Conservation (phyloP, 2,888 invertebrate genomes). For the Strigamia maritima region DNA sequence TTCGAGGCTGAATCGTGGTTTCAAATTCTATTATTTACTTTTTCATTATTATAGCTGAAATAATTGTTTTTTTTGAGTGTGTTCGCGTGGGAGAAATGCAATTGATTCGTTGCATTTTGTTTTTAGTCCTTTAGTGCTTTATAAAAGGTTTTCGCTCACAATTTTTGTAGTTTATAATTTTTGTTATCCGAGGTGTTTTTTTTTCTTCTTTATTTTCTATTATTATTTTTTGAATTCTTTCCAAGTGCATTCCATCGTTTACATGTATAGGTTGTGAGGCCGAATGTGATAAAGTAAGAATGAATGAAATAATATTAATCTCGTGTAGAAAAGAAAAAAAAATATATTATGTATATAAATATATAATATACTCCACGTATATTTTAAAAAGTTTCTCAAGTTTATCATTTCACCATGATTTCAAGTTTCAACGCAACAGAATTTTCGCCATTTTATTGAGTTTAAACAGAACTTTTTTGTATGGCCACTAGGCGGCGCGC, state of each 20-base stretch:
- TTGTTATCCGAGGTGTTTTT: neutral
- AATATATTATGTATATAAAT: neutral
- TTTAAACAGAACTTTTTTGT: too few relatives aligned
- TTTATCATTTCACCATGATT: neutral
- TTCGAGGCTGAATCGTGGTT: neutral
- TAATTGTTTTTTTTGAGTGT: neutral
- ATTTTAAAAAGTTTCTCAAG: neutral
- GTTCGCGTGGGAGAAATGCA: neutral
- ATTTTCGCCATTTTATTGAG: too few relatives aligned
- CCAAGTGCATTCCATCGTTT: neutral
- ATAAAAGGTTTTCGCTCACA: neutral
- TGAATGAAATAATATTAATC: neutral
- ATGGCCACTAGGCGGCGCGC: too few relatives aligned
- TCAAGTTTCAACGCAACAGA: too few relatives aligned
- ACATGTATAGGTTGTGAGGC: neutral
- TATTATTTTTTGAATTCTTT: neutral
- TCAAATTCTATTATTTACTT: neutral
- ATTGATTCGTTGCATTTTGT: neutral
- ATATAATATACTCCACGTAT: neutral
- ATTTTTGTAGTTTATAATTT: neutral
- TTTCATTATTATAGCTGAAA: neutral
- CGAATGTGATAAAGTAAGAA: constrained; percentile 2
- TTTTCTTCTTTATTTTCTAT: neutral
- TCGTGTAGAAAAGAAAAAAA: neutral
- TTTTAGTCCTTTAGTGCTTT: neutral